Evolutionary conservation across 2,113 vertebrate species (phyloP).

Genomic region (Apodemus speciosus): DNA sequence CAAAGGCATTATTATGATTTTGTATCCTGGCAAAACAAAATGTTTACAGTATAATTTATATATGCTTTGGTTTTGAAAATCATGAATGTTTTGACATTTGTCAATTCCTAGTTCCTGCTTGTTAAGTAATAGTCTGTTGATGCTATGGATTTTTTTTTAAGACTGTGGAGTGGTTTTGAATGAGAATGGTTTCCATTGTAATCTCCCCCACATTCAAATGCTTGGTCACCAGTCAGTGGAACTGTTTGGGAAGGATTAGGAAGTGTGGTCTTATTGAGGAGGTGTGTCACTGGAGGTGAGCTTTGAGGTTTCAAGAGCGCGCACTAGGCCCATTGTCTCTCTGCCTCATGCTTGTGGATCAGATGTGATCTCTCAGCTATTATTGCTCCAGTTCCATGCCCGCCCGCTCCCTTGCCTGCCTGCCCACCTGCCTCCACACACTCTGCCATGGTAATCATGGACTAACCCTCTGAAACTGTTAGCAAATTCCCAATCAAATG

Average conservation of each 20-base stretch:
- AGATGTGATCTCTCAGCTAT: neutral
- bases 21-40: constrained; percentile 11
- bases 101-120: neutral
- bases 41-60: neutral
- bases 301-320: neutral
- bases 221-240: neutral
- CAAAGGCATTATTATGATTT: neutral
- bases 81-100: neutral
- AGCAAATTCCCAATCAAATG: neutral
- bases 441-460: neutral
- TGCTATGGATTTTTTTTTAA: neutral
- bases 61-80: constrained; percentile 28
- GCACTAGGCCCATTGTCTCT: neutral
- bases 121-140: neutral
- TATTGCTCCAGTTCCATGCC: neutral
- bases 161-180: neutral
- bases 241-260: neutral
- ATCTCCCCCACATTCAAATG: neutral
- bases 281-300: neutral
- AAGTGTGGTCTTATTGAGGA: neutral
- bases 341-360: neutral
- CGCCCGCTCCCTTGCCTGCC: neutral
- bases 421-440: neutral
- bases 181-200: neutral
- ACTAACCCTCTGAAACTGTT: neutral